These are phyloP conservation scores for Brachystomella parvula DNA, from an alignment of 1,140 invertebrate genomes.

Conservation along the genomic window DNA sequence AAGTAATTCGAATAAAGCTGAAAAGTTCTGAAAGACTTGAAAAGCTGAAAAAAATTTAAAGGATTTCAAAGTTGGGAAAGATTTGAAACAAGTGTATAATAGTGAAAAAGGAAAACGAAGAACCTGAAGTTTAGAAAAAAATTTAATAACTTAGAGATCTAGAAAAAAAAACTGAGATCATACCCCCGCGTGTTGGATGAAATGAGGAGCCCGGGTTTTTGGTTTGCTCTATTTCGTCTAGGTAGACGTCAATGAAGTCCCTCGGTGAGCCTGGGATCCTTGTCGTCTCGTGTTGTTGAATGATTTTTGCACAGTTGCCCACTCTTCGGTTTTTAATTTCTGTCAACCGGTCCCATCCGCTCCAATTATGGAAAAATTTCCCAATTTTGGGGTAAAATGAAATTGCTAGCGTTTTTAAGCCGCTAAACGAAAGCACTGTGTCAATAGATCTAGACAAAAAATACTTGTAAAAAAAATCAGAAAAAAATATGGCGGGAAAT, in stretches of 20 bases:
- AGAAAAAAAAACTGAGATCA: too few species aligned
- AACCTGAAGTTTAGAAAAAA: too few species aligned
- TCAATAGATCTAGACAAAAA: not conserved
- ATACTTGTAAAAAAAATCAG: not conserved
- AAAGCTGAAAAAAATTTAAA: too few species aligned
- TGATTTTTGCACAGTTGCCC: not conserved
- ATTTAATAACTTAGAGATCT: too few species aligned
- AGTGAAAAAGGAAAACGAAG: constrained; percentile 20
- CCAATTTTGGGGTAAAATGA: not conserved
- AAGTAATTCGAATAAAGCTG: too few species aligned
- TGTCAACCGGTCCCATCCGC: not conserved
- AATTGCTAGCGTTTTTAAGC: not conserved
- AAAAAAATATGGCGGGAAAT: not conserved
- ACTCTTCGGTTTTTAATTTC: not conserved
- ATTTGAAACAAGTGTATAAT: too few species aligned
- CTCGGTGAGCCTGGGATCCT: not conserved
- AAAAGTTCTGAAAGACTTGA: too few species aligned
- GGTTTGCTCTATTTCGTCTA: constrained; percentile 2
- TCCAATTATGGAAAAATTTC: not conserved
- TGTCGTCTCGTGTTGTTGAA: not conserved
- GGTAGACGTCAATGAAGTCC: constrained; percentile 9
- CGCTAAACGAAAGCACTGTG: not conserved
- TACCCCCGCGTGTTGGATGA: not conserved
- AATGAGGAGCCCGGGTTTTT: not conserved
- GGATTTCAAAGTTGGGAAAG: too few species aligned